Base-by-base conservation (phyloP, 1,140 invertebrate species). In the Littorina saxatilis region DNA sequence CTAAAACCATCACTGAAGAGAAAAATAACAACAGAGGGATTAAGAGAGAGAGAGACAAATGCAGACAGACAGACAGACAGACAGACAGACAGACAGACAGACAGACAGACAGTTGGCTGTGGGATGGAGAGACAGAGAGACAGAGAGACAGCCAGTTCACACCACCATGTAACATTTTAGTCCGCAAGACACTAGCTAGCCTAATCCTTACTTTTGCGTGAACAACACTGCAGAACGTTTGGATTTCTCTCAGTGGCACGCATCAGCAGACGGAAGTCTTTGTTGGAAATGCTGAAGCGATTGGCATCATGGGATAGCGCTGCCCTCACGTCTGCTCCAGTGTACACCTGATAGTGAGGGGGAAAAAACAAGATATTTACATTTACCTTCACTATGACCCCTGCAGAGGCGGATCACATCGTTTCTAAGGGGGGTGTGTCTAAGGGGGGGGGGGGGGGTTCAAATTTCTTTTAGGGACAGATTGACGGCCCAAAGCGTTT, bases 141-240 rank as follows among this genome's bases (percentile, higher is more conserved):
- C n/a, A n/a, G n/a, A n/a, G n/a, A n/a, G n/a, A n/a, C n/a, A n/a
- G n/a, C n/a, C n/a, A n/a, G n/a, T n/a, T n/a, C n/a, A n/a, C n/a
- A n/a, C n/a, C n/a, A n/a, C n/a, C n/a, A n/a, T n/a, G n/a, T n/a
- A n/a, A n/a, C n/a, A n/a, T n/a, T n/a, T n/a, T n/a, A n/a, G n/a
- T n/a, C n/a, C n/a, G n/a, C n/a, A n/a, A n/a, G n/a, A n/a, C n/a
- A n/a, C n/a, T n/a, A n/a, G n/a, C n/a, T n/a, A n/a, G n/a, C n/a
- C 27, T 1, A 20, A 58, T 58, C 55, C 86, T 88, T 88, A 92
- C 92, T 91, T 88, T 92, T 92, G 66, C 91, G 86, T 20, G 90
- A 88, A 84, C 92, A 92, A 61, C 91, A 92, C 83, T 92, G 91
- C n/a, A 92, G 83, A 17, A 92, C 90, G 85, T 92, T 92, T 27